Percentiles rank a stretch among this genome's conserved stretches.
Evolutionary conservation across 2,888 invertebrate genomes (phyloP).

Genomic region (Dicranocentrus wangi): DNA sequence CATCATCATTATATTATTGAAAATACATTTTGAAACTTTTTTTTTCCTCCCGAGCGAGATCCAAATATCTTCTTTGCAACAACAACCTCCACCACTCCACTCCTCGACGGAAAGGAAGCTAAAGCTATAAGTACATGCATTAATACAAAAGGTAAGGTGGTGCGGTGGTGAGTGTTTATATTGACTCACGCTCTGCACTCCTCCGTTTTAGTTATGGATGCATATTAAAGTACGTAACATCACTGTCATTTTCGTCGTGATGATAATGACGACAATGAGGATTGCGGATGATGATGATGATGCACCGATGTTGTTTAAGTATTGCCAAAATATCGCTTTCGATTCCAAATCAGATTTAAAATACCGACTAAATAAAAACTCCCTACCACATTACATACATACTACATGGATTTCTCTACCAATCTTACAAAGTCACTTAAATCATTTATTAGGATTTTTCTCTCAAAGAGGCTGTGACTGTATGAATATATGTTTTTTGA

Average conservation of each 20-base stretch:
- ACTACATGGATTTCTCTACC: too few relatives aligned
- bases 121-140: neutral
- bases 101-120: too few relatives aligned
- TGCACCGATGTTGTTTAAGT: constrained; percentile 38
- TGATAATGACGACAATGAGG: constrained; percentile 26
- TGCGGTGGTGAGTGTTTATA: constrained; percentile 20
- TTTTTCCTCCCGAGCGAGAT: constrained; percentile 23
- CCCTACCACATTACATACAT: too few relatives aligned
- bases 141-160: neutral
- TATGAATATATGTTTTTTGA: constrained; percentile 5
- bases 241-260: constrained; percentile 46
- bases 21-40: neutral
- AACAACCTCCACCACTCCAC: too few relatives aligned
- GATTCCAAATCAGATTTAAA: constrained; percentile 51
- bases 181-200: constrained; percentile 45
- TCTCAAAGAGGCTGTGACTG: neutral
- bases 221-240: constrained; percentile 23
- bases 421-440: too few relatives aligned
- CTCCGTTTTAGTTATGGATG: constrained; percentile 35
- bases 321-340: constrained; percentile 54
- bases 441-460: constrained; percentile 1
- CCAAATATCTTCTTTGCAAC: constrained; percentile 36
- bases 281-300: too few relatives aligned
- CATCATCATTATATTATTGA: constrained; percentile 20
- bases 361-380: too few relatives aligned